These are phyloP conservation scores for Tipula helvola DNA, from an alignment of 2,888 invertebrate genomes.

Conservation along the genomic window DNA sequence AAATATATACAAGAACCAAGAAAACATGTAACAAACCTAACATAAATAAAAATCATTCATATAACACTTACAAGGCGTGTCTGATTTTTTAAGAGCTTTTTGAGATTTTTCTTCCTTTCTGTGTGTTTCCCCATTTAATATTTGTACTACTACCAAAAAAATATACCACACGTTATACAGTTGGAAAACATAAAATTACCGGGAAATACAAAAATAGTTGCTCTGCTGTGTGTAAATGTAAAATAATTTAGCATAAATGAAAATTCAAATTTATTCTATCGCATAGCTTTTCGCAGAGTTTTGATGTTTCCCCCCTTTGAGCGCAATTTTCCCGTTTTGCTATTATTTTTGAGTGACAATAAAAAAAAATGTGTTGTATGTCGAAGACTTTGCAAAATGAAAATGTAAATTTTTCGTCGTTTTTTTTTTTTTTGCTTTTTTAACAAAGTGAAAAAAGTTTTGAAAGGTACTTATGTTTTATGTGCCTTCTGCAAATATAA, in stretches of 20 bases:
- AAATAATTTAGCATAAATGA: not conserved
- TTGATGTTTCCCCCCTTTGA: not conserved
- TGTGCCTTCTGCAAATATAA: not conserved
- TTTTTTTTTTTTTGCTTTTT: not conserved
- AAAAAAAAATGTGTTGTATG: not conserved
- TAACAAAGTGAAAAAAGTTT: not conserved
- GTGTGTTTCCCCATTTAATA: not conserved
- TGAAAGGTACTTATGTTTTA: not conserved
- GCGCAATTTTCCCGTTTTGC: not conserved
- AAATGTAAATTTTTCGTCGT: not conserved
- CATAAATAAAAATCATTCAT: not conserved
- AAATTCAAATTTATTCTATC: not conserved
- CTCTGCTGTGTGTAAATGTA: not conserved
- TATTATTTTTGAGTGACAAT: not conserved
- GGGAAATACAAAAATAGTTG: not conserved
- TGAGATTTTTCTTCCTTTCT: not conserved
- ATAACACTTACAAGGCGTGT: not conserved
- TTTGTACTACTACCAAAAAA: not conserved
- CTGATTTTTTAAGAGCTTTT: constrained; percentile 4
- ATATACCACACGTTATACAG: not conserved
- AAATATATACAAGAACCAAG: not conserved
- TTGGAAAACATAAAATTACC: not conserved
- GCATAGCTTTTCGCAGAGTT: not conserved
- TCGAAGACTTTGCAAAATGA: not conserved
- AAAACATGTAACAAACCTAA: not conserved